Conservation (phyloP, 2,797 vertebrate species). For the Lemur catta region DNA sequence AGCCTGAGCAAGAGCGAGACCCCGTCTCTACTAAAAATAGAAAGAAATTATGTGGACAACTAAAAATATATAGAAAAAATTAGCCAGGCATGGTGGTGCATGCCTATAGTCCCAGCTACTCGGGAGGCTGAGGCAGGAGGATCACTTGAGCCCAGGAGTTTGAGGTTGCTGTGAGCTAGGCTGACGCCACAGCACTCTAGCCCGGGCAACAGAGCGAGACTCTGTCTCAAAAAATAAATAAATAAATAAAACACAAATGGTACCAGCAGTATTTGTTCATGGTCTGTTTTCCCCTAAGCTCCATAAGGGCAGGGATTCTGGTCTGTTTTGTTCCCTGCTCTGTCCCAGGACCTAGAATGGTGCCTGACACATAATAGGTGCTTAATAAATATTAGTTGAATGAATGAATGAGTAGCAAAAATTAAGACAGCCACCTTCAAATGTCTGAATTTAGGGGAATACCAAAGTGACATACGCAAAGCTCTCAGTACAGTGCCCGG, state of each 20-base stretch:
- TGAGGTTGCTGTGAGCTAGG: too few species aligned
- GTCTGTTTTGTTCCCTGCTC: background rate
- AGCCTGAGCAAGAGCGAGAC: too few species aligned
- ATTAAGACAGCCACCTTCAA: background rate
- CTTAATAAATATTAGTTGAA: background rate
- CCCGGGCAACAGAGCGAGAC: too few species aligned
- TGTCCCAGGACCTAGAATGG: background rate
- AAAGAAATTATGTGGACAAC: too few species aligned
- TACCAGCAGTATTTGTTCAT: background rate
- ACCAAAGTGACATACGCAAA: background rate
- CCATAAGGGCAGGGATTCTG: background rate
- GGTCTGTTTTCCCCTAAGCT: background rate
- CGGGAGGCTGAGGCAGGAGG: too few species aligned
- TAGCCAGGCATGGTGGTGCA: too few species aligned
- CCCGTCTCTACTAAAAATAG: too few species aligned
- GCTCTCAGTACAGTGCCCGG: background rate
- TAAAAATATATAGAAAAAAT: too few species aligned
- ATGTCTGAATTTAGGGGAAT: background rate
- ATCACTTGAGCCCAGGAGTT: too few species aligned
- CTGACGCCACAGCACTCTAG: too few species aligned
- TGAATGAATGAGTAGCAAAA: background rate
- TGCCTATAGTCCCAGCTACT: too few species aligned
- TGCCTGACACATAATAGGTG: background rate
- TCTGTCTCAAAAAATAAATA: too few species aligned
- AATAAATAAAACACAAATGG: background rate